phyloP scores from a whole-genome alignment of 2,888 invertebrate species.

The Holacanthella duospinosa region DNA sequence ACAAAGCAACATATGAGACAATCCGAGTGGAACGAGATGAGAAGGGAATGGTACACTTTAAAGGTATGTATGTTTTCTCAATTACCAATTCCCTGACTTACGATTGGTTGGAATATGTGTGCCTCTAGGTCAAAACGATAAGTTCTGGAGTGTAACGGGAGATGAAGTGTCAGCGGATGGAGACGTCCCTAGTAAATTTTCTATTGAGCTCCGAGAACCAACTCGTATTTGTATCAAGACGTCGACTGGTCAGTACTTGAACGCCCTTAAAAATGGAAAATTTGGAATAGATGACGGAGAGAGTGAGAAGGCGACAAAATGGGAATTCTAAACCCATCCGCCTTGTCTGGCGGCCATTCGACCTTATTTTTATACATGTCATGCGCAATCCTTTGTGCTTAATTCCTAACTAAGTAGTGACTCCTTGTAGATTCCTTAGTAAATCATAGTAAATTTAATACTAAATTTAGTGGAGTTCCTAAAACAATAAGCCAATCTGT shows the following conservation, averaged over 20 bases:
- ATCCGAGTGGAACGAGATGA: conserved; percentile 81
- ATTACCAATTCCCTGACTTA: background rate
- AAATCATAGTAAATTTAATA: too few relatives aligned
- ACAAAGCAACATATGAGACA: conserved; percentile 87
- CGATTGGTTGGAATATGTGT: background rate
- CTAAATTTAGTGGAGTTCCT: too few relatives aligned
- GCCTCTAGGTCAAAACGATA: conserved; percentile 68
- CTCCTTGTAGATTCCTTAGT: too few relatives aligned
- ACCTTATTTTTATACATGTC: too few relatives aligned
- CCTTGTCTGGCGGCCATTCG: too few relatives aligned
- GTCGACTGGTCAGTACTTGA: conserved; percentile 61
- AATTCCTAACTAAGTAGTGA: too few relatives aligned
- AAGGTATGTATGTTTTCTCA: conserved; percentile 53
- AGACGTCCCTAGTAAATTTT: conserved; percentile 66
- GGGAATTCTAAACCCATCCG: conserved; percentile 96
- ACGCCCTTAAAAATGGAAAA: conserved; percentile 82
- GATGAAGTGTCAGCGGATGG: conserved; percentile 79
- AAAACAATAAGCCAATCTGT: too few relatives aligned
- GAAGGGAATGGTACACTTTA: conserved; percentile 79
- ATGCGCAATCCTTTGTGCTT: too few relatives aligned
- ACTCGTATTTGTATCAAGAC: conserved; percentile 83
- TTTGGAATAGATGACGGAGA: conserved; percentile 72
- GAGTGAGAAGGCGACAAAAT: conserved; percentile 71
- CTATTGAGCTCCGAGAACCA: conserved; percentile 83
- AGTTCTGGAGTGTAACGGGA: conserved; percentile 85